Conservation (phyloP, 1,140 invertebrate genomes). For the Pomacea maculata region DNA sequence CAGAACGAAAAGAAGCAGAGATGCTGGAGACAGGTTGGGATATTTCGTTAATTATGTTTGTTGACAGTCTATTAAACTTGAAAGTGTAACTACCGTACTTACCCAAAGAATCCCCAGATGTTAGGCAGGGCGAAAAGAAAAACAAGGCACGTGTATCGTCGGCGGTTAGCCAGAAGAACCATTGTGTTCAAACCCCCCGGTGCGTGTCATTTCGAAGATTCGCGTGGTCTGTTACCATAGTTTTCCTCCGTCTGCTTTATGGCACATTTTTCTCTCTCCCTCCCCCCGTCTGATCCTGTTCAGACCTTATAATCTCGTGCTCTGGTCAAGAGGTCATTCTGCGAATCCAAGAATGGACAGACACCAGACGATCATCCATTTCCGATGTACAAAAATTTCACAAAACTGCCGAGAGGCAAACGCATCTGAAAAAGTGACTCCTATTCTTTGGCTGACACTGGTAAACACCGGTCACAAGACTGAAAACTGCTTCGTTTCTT, state of each 20-base stretch:
- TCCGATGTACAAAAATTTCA: neutral
- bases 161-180: neutral
- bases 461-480: too few relatives aligned
- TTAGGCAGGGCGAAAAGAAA: conserved; percentile 14
- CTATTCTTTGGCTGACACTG: too few relatives aligned
- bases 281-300: neutral
- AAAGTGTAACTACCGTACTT: neutral
- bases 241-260: neutral
- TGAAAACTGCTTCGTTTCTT: too few relatives aligned
- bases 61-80: too few relatives aligned
- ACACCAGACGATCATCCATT: neutral
- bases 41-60: neutral
- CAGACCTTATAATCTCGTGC: neutral
- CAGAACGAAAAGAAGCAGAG: neutral
- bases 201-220: conserved; percentile 11
- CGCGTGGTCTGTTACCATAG: neutral
- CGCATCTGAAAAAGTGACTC: neutral
- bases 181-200: conserved; percentile 6
- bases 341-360: neutral
- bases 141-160: neutral
- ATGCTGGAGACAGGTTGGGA: neutral
- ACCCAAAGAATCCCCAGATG: conserved; percentile 23
- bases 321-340: neutral
- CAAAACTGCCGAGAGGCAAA: neutral
- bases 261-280: neutral